These are phyloP conservation scores for Hoplodrina blanda DNA, from an alignment of 2,888 invertebrate genomes.

Conservation along the genomic window DNA sequence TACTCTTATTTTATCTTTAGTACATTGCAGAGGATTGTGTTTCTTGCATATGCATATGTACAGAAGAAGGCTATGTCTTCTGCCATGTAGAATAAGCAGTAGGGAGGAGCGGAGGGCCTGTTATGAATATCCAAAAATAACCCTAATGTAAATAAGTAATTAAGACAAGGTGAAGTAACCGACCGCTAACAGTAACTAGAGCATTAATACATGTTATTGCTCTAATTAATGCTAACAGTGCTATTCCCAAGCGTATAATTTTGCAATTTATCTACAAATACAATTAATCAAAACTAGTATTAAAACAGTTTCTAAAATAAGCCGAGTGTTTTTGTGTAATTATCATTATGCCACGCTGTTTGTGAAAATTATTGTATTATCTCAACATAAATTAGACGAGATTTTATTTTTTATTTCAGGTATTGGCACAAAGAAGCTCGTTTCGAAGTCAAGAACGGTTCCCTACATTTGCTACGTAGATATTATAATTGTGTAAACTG, in stretches of 20 bases:
- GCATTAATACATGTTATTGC: slow-evolving; percentile 27
- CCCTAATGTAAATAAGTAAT: slow-evolving; percentile 20
- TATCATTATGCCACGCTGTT: slow-evolving; percentile 2
- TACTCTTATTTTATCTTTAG: not conserved
- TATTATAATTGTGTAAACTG: slow-evolving; percentile 62
- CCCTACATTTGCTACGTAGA: slow-evolving; percentile 62
- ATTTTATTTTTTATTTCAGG: slow-evolving; percentile 61
- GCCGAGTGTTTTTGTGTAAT: slow-evolving; percentile 24
- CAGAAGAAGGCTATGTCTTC: no score
- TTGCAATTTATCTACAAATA: slow-evolving; percentile 49
- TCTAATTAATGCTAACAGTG: slow-evolving; percentile 30
- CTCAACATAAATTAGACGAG: slow-evolving; percentile 27
- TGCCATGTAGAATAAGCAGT: no score
- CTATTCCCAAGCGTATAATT: slow-evolving; percentile 52
- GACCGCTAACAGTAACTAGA: slow-evolving; percentile 25
- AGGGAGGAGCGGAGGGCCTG: no score
- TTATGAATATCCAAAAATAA: not conserved
- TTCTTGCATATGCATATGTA: not conserved
- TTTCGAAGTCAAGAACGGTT: slow-evolving; percentile 51
- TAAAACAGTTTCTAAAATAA: slow-evolving; percentile 42
- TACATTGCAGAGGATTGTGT: not conserved
- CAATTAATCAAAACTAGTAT: slow-evolving; percentile 27
- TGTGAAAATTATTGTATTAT: slow-evolving; percentile 29
- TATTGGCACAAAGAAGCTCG: slow-evolving; percentile 47
- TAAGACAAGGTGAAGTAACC: slow-evolving; percentile 18